phyloP scores from a whole-genome alignment of 1,140 invertebrate species.

The Heliothis virescens region DNA sequence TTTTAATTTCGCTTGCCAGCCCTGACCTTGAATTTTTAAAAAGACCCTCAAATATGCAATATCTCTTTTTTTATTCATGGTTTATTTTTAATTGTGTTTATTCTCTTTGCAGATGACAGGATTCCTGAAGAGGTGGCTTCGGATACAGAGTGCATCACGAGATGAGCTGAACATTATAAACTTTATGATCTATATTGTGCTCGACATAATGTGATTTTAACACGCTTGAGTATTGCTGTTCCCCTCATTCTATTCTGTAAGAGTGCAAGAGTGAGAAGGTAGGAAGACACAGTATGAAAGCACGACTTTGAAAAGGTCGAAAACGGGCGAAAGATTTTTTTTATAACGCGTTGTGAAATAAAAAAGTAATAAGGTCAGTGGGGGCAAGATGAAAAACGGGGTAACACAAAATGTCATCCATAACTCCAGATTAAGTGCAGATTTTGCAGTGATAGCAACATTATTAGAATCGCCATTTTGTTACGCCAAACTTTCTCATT shows the following conservation, averaged over 20 bases:
- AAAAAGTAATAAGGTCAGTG: constrained; percentile 66
- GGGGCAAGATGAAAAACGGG: too few species aligned
- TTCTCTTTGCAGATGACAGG: constrained; percentile 81
- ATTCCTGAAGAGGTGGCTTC: constrained; percentile 75
- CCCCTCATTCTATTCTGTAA: constrained; percentile 53
- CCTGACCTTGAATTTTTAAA: too few species aligned
- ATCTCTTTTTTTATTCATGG: too few species aligned
- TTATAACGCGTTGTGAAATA: constrained; percentile 82
- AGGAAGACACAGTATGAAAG: constrained; percentile 43
- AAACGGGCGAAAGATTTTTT: constrained; percentile 64
- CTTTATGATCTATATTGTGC: constrained; percentile 64
- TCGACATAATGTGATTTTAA: constrained; percentile 60
- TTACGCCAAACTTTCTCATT: too few species aligned
- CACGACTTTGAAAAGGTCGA: constrained; percentile 48
- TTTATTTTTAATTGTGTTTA: neutral
- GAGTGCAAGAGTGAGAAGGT: constrained; percentile 50
- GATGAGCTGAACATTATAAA: constrained; percentile 67
- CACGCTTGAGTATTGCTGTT: constrained; percentile 52
- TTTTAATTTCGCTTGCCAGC: too few species aligned
- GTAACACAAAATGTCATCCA: too few species aligned
- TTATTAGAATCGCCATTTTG: too few species aligned
- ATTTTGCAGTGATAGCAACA: too few species aligned
- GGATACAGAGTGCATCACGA: constrained; percentile 79
- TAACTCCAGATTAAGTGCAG: too few species aligned
- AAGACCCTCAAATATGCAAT: too few species aligned